Conservation (phyloP, 1,140 invertebrate species). For the Agrypnia vestita region DNA sequence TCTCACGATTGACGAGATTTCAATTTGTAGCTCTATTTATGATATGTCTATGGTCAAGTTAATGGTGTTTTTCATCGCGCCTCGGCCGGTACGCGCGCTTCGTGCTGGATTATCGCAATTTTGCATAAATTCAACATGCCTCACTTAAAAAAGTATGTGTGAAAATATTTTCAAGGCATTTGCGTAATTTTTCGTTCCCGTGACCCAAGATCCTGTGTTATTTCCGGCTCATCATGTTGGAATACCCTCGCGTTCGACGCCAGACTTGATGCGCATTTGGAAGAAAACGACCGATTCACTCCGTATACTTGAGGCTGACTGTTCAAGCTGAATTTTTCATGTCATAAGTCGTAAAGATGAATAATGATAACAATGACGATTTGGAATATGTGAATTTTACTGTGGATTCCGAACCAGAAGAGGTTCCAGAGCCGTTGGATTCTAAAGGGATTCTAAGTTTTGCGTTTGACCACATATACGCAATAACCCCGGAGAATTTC, state of each 20-base stretch:
- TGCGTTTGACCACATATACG: conserved; percentile 44
- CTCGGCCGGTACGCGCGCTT: not conserved
- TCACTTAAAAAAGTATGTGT: no score
- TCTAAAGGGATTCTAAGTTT: conserved; percentile 7
- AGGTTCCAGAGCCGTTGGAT: not conserved
- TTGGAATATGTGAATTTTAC: conserved; percentile 8
- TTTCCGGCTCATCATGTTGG: not conserved
- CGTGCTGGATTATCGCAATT: not conserved
- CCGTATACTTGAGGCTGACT: no score
- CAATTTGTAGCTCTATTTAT: no score
- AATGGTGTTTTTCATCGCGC: not conserved
- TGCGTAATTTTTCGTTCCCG: not conserved
- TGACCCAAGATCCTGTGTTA: not conserved
- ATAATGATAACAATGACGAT: conserved; percentile 22
- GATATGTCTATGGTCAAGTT: not conserved
- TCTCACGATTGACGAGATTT: no score
- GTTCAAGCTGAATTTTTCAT: no score
- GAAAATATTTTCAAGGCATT: not conserved
- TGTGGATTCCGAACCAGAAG: conserved; percentile 23
- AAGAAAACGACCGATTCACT: not conserved
- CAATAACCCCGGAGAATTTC: conserved; percentile 27
- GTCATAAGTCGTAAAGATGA: conserved; percentile 8
- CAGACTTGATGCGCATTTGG: not conserved
- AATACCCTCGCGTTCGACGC: not conserved
- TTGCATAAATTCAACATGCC: no score